phyloP scores from a whole-genome alignment of 2,797 vertebrate species.

The Balearica regulorum region DNA sequence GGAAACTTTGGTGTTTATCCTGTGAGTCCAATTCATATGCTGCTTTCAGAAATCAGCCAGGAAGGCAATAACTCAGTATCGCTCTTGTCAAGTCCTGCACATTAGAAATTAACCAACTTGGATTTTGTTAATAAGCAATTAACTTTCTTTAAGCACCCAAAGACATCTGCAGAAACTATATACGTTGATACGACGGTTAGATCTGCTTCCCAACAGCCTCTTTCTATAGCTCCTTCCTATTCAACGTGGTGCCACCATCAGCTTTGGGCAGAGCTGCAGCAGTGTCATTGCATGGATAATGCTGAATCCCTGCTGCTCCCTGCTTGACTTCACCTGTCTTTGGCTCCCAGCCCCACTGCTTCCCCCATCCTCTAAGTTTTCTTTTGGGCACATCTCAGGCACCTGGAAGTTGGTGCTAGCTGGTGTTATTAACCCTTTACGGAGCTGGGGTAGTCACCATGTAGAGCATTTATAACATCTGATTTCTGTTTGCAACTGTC shows the following conservation, averaged over 20 bases:
- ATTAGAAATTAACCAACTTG: neutral
- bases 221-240: neutral
- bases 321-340: neutral
- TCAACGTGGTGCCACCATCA: neutral
- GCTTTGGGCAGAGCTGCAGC: neutral
- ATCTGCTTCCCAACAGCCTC: neutral
- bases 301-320: neutral
- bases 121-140: slow-evolving; percentile 25
- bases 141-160: neutral
- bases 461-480: neutral
- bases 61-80: neutral
- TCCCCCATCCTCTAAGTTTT: neutral
- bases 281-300: neutral
- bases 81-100: neutral
- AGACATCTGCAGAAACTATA: neutral
- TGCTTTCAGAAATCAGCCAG: neutral
- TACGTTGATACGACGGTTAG: rapidly evolving
- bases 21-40: neutral
- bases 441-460: neutral
- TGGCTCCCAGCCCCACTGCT: neutral
- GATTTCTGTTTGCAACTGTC: slow-evolving; percentile 22
- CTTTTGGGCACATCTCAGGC: neutral
- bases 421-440: neutral
- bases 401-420: neutral
- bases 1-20: neutral